Evolutionary conservation across 1,140 invertebrate species (phyloP), one percentile per base, ranked within the genome.

Genomic region (Stenopsyche tienmushanensis): DNA sequence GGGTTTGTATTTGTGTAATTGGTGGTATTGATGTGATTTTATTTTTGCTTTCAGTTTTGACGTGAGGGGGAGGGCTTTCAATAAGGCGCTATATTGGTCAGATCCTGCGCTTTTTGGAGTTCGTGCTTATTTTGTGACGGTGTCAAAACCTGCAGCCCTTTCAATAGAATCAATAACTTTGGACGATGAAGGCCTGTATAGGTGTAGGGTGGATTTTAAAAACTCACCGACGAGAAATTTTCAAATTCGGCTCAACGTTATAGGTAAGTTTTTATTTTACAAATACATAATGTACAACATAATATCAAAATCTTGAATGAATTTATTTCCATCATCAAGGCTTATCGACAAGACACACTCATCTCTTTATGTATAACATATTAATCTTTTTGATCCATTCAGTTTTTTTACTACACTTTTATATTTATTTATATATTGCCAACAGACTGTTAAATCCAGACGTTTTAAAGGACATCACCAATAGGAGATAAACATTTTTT

Each of bases 141-240:
- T 84, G 17, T 83, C 86, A 17, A 85, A 84, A 69, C 90, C 92
- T 1, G 91, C 92, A 0, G 84, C 88, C 13, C 82, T 95, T n/a
- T 87, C 88, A 39, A 81, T 96, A 34, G 88, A 90, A 71, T 87
- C 88, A 25, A 90, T 94, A 13, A 87, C 90, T 70, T 80, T 91
- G 65, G 85, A 88, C 66, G 93, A 95, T 75, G 90, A 92, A 73
- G 93, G 92, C 29, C 84, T 85, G 21, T 95, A 94, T 75, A 82
- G 92, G 58, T 95, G 93, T 77, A 83, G 93, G 65, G 93, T 95
- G 2, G 93, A 96, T 76, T 96, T 94, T 77, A 88, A 87, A 73
- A 92, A 93, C 73, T 93, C 92, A 8, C 92, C 92, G 0, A 95
- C 93, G 1, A 85, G 91, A 71, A 96, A 95, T 78, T 91, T 89